Conservation (phyloP, 2,888 invertebrate species). For the Agrotis clavis region DNA sequence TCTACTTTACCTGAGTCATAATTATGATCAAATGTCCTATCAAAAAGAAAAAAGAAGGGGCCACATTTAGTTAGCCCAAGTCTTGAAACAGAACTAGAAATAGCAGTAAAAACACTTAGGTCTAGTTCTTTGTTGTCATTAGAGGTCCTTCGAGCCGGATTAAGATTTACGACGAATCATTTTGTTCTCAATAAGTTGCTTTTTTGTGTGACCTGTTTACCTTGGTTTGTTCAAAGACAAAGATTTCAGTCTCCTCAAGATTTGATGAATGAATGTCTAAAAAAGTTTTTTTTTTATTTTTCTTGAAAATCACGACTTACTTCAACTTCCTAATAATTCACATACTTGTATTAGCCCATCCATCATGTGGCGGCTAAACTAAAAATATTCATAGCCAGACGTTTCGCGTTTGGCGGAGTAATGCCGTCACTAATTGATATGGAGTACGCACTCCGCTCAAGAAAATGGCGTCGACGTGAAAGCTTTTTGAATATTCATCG, state of each 20-base stretch:
- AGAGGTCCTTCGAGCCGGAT: neutral
- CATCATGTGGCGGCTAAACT: slow-evolving; percentile 58
- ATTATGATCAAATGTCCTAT: too few relatives aligned
- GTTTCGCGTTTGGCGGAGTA: slow-evolving; percentile 64
- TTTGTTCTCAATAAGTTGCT: neutral
- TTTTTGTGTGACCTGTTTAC: neutral
- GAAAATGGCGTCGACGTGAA: slow-evolving; percentile 72
- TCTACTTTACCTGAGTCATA: too few relatives aligned
- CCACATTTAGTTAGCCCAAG: too few relatives aligned
- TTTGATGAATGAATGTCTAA: neutral
- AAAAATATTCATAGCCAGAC: slow-evolving; percentile 70
- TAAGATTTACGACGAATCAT: neutral
- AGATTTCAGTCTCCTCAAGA: neutral
- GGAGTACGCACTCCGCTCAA: slow-evolving; percentile 73
- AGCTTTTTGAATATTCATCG: slow-evolving; percentile 79
- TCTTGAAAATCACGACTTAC: slow-evolving; percentile 12
- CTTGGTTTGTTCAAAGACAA: neutral
- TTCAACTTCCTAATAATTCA: slow-evolving; percentile 30
- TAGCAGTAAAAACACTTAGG: neutral
- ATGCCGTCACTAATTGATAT: slow-evolving; percentile 77
- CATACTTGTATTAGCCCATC: slow-evolving; percentile 41
- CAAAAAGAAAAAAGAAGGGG: too few relatives aligned
- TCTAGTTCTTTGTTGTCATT: neutral
- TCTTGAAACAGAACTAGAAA: too few relatives aligned
- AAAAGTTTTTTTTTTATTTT: neutral